These are phyloP conservation scores for Falcunculus frontatus DNA, from an alignment of 2,113 vertebrate species.

Conservation along the genomic window DNA sequence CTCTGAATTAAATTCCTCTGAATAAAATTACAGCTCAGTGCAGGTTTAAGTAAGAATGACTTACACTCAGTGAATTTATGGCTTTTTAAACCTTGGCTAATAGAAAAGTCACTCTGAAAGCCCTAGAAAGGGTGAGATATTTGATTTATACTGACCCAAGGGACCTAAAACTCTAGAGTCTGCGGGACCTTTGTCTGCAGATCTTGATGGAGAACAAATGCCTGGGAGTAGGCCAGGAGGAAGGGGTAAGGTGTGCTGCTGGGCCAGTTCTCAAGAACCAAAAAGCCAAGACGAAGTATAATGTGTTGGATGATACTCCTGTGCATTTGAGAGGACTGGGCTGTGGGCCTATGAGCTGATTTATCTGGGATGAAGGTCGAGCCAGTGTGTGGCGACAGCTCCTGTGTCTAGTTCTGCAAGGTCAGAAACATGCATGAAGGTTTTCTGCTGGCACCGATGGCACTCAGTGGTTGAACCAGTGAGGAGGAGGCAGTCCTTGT, in stretches of 20 bases:
- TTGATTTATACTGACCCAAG: not conserved
- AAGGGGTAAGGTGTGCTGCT: not conserved
- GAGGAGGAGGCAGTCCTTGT: not conserved
- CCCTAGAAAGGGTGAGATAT: not conserved
- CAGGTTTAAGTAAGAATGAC: not conserved
- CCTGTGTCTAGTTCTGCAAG: not conserved
- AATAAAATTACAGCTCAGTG: not conserved
- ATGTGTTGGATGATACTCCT: fast-evolving
- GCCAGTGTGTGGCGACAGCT: fast-evolving
- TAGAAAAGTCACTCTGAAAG: not conserved
- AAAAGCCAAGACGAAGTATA: not conserved
- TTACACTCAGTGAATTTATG: not conserved
- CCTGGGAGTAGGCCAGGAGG: not conserved
- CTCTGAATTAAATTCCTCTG: not conserved
- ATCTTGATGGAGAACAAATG: fast-evolving
- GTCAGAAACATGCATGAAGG: not conserved
- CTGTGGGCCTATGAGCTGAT: not conserved
- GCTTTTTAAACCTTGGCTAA: not conserved
- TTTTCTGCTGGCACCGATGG: not conserved
- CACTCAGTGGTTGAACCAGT: too few species aligned
- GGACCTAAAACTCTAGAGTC: not conserved
- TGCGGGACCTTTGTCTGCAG: not conserved
- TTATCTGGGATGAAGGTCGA: fast-evolving
- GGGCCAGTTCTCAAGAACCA: fast-evolving
- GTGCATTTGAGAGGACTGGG: not conserved